phyloP scores from a whole-genome alignment of 2,888 invertebrate species.

The Aphrophora alni region DNA sequence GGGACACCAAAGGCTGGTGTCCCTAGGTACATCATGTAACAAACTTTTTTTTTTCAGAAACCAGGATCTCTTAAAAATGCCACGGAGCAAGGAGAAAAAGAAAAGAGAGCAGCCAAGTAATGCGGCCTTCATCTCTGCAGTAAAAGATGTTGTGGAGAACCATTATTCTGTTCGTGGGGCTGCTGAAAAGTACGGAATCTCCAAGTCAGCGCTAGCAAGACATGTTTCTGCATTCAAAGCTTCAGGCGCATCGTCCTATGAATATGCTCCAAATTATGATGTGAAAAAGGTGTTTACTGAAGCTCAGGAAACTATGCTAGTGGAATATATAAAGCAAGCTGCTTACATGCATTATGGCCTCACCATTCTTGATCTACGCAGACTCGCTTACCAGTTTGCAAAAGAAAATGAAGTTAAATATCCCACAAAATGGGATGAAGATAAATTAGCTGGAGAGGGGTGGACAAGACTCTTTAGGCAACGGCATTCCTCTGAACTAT shows the following conservation, averaged over 20 bases:
- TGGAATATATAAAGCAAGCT: slow-evolving; percentile 42
- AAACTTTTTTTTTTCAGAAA: slow-evolving; percentile 2
- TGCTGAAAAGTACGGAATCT: too few species aligned
- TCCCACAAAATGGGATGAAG: slow-evolving; percentile 43
- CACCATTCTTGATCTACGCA: too few species aligned
- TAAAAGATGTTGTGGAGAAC: slow-evolving; percentile 26
- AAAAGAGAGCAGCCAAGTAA: too few species aligned
- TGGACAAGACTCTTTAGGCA: slow-evolving; percentile 43
- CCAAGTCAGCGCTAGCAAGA: slow-evolving; percentile 16
- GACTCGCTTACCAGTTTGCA: slow-evolving; percentile 46
- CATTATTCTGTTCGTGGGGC: too few species aligned
- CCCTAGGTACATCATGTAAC: slow-evolving; percentile 19
- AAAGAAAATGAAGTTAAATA: slow-evolving; percentile 38
- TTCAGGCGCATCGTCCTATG: slow-evolving; percentile 4
- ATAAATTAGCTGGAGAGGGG: slow-evolving; percentile 40
- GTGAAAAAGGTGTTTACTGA: too few species aligned
- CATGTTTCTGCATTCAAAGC: slow-evolving; percentile 31
- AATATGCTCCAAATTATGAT: slow-evolving; percentile 21
- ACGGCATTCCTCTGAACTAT: slow-evolving; percentile 34
- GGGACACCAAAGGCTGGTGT: slow-evolving; percentile 16
- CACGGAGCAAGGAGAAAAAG: slow-evolving; percentile 31
- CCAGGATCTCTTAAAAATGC: slow-evolving; percentile 17
- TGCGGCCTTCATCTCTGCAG: slow-evolving; percentile 28
- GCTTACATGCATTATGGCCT: too few species aligned
- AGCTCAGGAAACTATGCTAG: slow-evolving; percentile 28